Evolutionary conservation across 2,113 vertebrate species (phyloP).

Genomic region (Mormoops blainvillei): DNA sequence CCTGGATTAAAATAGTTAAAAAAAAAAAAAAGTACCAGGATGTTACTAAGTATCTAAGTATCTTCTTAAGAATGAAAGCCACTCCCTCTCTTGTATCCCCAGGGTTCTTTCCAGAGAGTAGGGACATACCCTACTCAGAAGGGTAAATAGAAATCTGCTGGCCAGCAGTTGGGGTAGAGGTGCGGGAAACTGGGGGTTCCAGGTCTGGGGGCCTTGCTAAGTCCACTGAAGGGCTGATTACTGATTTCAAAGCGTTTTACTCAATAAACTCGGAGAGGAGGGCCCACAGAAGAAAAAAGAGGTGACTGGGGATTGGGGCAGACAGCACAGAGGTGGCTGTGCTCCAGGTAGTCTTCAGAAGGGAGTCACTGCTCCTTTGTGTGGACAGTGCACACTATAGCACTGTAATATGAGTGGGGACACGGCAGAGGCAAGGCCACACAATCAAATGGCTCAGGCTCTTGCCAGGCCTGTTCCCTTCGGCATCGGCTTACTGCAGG

Average conservation of each 20-base stretch:
- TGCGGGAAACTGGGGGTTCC: neutral
- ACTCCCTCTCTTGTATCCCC: neutral
- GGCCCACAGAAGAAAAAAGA: neutral
- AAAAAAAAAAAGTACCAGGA: neutral
- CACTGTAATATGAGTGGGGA: conserved; percentile 13
- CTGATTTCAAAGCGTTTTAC: neutral
- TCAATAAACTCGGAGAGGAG: neutral
- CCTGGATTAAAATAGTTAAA: neutral
- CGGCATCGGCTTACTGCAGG: neutral
- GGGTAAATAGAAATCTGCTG: neutral
- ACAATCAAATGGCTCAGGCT: neutral
- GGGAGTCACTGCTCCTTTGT: neutral
- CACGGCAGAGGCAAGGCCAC: neutral
- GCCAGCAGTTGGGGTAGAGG: neutral
- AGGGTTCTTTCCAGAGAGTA: neutral
- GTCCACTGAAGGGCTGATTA: neutral
- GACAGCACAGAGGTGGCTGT: neutral
- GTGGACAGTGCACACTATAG: neutral
- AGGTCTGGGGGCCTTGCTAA: neutral
- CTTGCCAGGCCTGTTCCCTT: neutral
- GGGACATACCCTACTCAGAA: neutral
- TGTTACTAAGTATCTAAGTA: neutral
- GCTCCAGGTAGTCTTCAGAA: neutral
- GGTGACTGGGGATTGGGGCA: neutral
- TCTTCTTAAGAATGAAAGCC: neutral